phyloP scores from a whole-genome alignment of 2,797 vertebrate species.

The Nothura maculosa region DNA sequence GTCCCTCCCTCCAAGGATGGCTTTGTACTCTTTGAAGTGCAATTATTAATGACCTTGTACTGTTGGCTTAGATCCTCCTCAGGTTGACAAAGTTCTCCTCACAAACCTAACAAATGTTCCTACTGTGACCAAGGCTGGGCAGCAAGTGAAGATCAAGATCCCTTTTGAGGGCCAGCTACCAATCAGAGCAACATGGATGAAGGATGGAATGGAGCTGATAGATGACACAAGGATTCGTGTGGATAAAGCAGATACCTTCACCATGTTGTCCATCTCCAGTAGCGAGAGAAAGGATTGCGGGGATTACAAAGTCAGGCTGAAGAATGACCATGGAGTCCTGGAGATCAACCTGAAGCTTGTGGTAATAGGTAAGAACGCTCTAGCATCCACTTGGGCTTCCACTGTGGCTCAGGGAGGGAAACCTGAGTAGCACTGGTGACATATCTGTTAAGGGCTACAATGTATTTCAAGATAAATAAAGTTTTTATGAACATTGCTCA shows the following conservation, averaged over 20 bases:
- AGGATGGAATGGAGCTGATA: constrained; percentile 84
- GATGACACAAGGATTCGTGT: constrained; percentile 77
- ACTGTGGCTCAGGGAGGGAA: background rate
- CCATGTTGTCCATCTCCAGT: constrained; percentile 85
- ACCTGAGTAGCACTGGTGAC: background rate
- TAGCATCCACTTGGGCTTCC: background rate
- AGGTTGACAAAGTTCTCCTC: constrained; percentile 81
- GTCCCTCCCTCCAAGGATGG: background rate
- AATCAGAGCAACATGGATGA: constrained; percentile 86
- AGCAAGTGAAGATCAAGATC: constrained; percentile 84
- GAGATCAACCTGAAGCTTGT: constrained; percentile 83
- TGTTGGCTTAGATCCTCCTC: constrained; percentile 84
- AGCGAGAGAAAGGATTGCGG: constrained; percentile 85
- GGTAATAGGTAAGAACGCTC: constrained; percentile 84
- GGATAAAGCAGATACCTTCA: constrained; percentile 80
- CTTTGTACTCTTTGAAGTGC: background rate
- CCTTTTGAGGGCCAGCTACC: constrained; percentile 86
- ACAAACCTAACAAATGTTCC: constrained; percentile 81
- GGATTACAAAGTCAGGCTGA: constrained; percentile 88
- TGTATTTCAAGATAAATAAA: background rate
- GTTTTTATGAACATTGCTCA: background rate
- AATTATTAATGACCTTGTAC: background rate
- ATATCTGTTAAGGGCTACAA: background rate
- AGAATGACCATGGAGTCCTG: constrained; percentile 84
- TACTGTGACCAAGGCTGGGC: constrained; percentile 85